phyloP scores from a whole-genome alignment of 2,113 vertebrate species.

The Myocastor coypus region DNA sequence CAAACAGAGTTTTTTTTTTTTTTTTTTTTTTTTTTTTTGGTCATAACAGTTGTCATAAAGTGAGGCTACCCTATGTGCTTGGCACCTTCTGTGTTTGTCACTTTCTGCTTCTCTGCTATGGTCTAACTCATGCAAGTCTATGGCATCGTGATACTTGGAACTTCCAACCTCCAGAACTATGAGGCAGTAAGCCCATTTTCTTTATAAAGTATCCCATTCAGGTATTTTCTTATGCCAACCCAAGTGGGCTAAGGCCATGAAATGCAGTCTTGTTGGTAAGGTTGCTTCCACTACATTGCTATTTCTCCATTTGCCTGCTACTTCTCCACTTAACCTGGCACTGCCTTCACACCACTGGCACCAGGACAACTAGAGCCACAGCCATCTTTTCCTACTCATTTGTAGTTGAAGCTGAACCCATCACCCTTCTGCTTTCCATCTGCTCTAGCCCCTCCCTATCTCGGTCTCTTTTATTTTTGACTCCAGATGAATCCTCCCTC shows the following conservation, averaged over 20 bases:
- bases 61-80: neutral
- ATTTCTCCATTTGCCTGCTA: neutral
- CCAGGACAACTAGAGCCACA: neutral
- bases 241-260: neutral
- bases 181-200: neutral
- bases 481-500: neutral
- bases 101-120: neutral
- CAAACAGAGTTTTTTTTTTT: neutral
- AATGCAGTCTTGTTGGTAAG: neutral
- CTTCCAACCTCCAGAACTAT: neutral
- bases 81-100: neutral
- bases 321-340: no score
- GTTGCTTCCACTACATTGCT: neutral
- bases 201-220: neutral
- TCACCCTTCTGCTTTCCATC: neutral
- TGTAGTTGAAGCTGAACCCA: neutral
- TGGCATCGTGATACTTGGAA: neutral
- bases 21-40: no score
- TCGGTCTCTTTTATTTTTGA: neutral
- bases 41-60: neutral
- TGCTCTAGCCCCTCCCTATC: neutral
- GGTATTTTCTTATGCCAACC: neutral
- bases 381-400: rapidly evolving
- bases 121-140: neutral
- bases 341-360: neutral